These are phyloP conservation scores for Laterallus jamaicensis DNA, from an alignment of 2,113 vertebrate genomes.

Conservation along the genomic window DNA sequence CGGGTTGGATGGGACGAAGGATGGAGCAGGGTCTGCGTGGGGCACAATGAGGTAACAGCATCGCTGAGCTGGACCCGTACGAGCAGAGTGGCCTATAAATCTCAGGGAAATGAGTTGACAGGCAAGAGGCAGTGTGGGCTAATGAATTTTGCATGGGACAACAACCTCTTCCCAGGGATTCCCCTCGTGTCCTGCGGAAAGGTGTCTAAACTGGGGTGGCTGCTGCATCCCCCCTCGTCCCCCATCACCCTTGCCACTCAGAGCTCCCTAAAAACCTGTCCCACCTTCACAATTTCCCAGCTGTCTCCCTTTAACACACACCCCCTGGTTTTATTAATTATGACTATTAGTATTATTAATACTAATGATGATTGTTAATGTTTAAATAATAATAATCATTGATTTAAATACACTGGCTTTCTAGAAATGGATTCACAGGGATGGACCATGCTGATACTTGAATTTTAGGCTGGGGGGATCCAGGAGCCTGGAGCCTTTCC, in stretches of 20 bases:
- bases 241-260: too few relatives aligned
- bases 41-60: rapidly evolving
- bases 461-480: background rate
- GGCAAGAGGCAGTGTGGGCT: rapidly evolving
- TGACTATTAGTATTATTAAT: too few relatives aligned
- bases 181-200: background rate
- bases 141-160: background rate
- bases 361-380: too few relatives aligned
- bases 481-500: background rate
- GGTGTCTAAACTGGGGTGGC: background rate
- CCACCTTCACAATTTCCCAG: background rate
- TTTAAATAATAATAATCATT: too few relatives aligned
- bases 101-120: background rate
- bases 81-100: rapidly evolving
- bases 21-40: rapidly evolving
- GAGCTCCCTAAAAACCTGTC: background rate
- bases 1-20: background rate
- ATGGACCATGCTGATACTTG: rapidly evolving
- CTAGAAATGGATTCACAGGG: background rate
- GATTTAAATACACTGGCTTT: background rate
- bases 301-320: background rate
- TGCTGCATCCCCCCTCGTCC: background rate
- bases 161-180: background rate
- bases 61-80: background rate
- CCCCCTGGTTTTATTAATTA: background rate